Conservation (phyloP, 1,140 invertebrate species). For the Maniola jurtina region DNA sequence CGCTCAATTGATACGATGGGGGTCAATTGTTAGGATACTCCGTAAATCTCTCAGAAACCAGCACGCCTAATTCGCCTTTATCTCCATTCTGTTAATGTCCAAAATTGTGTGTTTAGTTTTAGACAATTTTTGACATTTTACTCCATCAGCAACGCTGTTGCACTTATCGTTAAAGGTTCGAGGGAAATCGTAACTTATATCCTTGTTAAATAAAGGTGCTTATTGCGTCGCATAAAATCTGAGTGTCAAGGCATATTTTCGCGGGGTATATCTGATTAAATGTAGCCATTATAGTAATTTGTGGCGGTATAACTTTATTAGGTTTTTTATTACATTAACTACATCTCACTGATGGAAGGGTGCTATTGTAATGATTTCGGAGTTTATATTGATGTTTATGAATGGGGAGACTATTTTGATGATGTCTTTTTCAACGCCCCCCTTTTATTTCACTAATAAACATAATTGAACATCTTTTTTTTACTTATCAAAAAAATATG, state of each 20-base stretch:
- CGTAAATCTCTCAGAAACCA: constrained; percentile 11
- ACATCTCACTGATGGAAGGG: constrained; percentile 17
- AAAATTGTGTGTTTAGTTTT: not conserved
- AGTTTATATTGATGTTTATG: constrained; percentile 15
- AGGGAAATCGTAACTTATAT: constrained; percentile 6
- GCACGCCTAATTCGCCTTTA: constrained; percentile 17
- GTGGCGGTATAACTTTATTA: constrained; percentile 32
- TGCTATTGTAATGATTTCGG: constrained; percentile 17
- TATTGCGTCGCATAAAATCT: constrained; percentile 9
- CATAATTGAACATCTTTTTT: not conserved
- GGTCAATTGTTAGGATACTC: constrained; percentile 31
- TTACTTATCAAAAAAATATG: too few species aligned
- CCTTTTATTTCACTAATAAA: not conserved
- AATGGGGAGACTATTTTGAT: not conserved
- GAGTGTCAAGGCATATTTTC: constrained; percentile 3
- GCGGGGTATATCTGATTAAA: constrained; percentile 17
- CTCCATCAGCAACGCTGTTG: constrained; percentile 2
- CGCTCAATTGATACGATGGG: constrained; percentile 28
- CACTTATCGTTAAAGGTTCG: constrained; percentile 14
- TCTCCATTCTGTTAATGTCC: not conserved
- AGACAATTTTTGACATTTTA: constrained; percentile 5
- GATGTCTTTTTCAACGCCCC: constrained; percentile 2
- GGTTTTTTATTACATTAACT: constrained; percentile 23
- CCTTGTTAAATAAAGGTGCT: constrained; percentile 12
- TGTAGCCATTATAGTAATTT: constrained; percentile 24